Conservation (phyloP, 2,888 invertebrate species). For the Carcina quercana region DNA sequence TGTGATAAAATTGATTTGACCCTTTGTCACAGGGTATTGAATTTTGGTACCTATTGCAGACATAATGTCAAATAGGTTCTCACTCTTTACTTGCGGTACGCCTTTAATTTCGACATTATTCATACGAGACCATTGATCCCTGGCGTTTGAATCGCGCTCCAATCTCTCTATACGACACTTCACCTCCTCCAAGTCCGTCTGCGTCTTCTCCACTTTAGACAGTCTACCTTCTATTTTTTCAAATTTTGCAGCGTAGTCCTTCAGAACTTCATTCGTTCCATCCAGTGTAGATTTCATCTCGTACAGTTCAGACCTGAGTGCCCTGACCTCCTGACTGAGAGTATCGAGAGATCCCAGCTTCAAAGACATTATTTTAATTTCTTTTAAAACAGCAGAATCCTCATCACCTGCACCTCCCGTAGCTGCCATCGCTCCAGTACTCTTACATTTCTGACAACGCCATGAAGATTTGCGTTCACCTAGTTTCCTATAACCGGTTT, state of each 20-base stretch:
- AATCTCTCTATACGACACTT: neutral
- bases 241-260: neutral
- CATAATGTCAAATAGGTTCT: too few species aligned
- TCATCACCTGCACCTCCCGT: neutral
- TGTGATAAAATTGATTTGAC: too few species aligned
- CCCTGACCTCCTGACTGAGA: conserved; percentile 1
- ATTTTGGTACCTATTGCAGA: too few species aligned
- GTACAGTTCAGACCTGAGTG: neutral
- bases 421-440: neutral
- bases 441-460: neutral
- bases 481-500: neutral
- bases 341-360: neutral
- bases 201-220: neutral
- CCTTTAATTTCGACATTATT: too few species aligned
- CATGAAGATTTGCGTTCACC: neutral
- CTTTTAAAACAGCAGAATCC: neutral
- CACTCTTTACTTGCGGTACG: too few species aligned
- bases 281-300: neutral
- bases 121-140: too few species aligned
- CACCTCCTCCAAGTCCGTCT: neutral
- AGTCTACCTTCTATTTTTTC: neutral
- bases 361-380: neutral
- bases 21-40: too few species aligned
- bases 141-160: neutral
- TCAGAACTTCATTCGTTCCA: neutral